Percentiles rank a stretch among this genome's conserved stretches.
phyloP scores from a whole-genome alignment of 2,113 vertebrate genomes.

The Chunga burmeisteri region DNA sequence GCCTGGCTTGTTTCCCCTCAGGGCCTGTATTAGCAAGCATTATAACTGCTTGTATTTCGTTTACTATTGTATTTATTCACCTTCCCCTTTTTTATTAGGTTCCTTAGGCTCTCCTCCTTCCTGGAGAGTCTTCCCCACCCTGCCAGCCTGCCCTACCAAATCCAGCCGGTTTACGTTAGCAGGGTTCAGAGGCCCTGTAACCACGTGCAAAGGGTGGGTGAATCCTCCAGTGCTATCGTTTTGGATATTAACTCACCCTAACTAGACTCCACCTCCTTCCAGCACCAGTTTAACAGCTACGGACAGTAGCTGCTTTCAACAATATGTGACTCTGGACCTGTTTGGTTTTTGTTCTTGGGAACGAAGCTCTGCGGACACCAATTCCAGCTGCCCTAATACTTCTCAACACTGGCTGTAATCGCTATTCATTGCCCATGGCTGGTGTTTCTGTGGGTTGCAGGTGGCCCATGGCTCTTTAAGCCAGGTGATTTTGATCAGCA shows the following conservation, averaged over 20 bases:
- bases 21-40: background rate
- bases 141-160: background rate
- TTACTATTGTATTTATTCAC: background rate
- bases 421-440: rapidly evolving
- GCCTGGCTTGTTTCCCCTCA: background rate
- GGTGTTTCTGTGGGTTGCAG: background rate
- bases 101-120: background rate
- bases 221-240: background rate
- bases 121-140: background rate
- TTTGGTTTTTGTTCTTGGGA: background rate
- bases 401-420: background rate
- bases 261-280: background rate
- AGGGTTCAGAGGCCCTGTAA: background rate
- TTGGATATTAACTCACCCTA: background rate
- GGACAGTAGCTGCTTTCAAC: background rate
- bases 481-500: background rate
- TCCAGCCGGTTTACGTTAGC: background rate
- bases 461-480: background rate
- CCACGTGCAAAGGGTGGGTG: rapidly evolving
- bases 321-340: background rate
- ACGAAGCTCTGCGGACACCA: background rate
- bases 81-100: background rate
- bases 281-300: background rate
- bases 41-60: background rate
- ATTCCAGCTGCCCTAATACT: background rate